Evolutionary conservation across 2,888 invertebrate species (phyloP).

Genomic region (Pyrocoelia pectoralis): DNA sequence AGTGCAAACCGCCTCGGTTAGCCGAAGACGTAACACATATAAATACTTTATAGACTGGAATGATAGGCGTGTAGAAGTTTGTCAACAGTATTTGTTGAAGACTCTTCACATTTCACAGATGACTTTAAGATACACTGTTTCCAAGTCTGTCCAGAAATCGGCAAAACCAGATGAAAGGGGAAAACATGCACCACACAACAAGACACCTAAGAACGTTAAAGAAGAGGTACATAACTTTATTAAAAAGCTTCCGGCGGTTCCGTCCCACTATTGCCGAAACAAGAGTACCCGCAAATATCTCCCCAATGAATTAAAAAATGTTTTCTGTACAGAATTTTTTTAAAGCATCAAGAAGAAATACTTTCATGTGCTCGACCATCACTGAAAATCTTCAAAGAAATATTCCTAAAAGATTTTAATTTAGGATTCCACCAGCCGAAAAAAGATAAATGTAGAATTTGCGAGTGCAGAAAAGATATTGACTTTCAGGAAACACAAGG

Average conservation of each 20-base stretch:
- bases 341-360: constrained; percentile 7
- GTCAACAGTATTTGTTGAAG: constrained; percentile 10
- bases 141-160: not conserved
- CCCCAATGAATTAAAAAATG: constrained; percentile 7
- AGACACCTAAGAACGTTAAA: constrained; percentile 1
- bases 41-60: not conserved
- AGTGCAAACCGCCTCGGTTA: constrained; percentile 17
- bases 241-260: constrained; percentile 1
- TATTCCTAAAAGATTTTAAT: constrained; percentile 37
- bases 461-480: constrained; percentile 17
- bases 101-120: constrained; percentile 23
- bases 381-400: constrained; percentile 17
- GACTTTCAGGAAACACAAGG: constrained; percentile 12
- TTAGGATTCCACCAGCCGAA: constrained; percentile 37
- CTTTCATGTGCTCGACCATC: constrained; percentile 6
- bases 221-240: not conserved
- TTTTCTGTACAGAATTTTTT: not conserved
- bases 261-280: not conserved
- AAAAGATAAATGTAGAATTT: constrained; percentile 18
- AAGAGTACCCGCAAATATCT: constrained; percentile 16
- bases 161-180: not conserved
- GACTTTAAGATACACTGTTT: constrained; percentile 13
- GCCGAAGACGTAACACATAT: constrained; percentile 1
- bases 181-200: not conserved
- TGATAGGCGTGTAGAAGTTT: not conserved